Conservation (phyloP, 2,888 invertebrate genomes). For the Cataglyphis livida region DNA sequence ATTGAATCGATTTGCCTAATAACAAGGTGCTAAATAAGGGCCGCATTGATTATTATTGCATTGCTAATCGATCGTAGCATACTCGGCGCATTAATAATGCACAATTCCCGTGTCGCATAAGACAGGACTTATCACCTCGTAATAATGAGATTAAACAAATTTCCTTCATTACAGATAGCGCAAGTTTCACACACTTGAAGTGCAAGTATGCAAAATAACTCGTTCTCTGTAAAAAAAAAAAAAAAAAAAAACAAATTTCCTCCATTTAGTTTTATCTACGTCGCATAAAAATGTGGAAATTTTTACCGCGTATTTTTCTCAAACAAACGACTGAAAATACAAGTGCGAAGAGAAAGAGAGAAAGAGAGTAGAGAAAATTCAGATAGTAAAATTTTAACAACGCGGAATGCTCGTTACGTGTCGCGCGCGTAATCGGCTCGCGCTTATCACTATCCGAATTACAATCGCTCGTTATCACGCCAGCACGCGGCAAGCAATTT, state of each 20-base stretch:
- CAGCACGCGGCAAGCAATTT: slow-evolving; percentile 45
- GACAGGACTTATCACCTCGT: neutral
- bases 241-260: neutral
- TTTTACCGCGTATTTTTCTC: neutral
- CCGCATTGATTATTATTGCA: slow-evolving; percentile 31
- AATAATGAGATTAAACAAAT: slow-evolving; percentile 17
- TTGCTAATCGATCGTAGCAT: slow-evolving; percentile 14
- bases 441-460: slow-evolving; percentile 45
- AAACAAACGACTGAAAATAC: neutral
- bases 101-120: neutral
- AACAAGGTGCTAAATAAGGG: slow-evolving; percentile 50
- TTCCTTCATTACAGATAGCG: neutral
- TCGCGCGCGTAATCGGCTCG: slow-evolving; percentile 8
- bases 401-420: slow-evolving; percentile 15
- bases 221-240: neutral
- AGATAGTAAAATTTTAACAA: slow-evolving; percentile 34
- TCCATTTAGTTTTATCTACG: neutral
- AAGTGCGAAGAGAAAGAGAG: neutral
- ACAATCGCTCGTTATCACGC: slow-evolving; percentile 44
- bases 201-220: neutral
- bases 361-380: neutral
- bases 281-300: neutral
- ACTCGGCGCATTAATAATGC: neutral
- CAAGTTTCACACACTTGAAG: neutral
- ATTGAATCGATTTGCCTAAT: slow-evolving; percentile 53